Conservation (phyloP, 2,888 invertebrate genomes). For the Trichopoda pennipes region DNA sequence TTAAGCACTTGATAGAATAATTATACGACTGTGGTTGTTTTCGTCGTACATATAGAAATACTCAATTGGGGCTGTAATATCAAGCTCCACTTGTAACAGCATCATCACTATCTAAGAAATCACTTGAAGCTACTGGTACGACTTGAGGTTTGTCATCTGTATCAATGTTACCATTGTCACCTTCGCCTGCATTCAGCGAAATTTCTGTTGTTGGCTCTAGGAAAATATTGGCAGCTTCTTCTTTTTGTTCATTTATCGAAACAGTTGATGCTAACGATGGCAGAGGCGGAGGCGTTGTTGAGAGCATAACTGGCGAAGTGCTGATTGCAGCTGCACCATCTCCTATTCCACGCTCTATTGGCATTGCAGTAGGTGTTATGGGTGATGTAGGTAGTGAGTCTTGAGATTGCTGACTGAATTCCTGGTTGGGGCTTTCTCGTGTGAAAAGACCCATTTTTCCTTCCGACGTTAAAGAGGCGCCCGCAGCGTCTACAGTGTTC, state of each 20-base stretch:
- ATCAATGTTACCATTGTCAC: not conserved
- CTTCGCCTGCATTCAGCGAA: conserved; percentile 21
- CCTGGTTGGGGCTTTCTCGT: conserved; percentile 80
- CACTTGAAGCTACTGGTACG: conserved; percentile 50
- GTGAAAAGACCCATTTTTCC: conserved; percentile 80
- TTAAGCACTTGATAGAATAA: conserved; percentile 67
- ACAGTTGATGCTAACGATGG: conserved; percentile 55
- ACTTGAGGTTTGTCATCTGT: conserved; percentile 59
- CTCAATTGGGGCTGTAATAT: conserved; percentile 63
- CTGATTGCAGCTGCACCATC: conserved; percentile 79
- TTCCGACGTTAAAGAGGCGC: conserved; percentile 71
- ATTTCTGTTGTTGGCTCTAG: conserved; percentile 42
- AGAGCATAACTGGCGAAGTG: conserved; percentile 76
- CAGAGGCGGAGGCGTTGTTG: conserved; percentile 77
- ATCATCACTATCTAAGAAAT: conserved; percentile 62
- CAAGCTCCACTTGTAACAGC: conserved; percentile 63
- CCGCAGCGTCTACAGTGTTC: conserved; percentile 26
- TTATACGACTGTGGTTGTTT: conserved; percentile 53
- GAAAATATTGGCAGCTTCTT: conserved; percentile 38
- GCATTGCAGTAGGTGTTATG: conserved; percentile 70
- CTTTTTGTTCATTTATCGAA: conserved; percentile 29
- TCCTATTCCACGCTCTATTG: conserved; percentile 77
- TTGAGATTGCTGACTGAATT: conserved; percentile 76
- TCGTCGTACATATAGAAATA: conserved; percentile 37
- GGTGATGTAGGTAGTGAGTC: conserved; percentile 76